phyloP scores from a whole-genome alignment of 2,888 invertebrate species.

The Hirtodrosophila confusa region DNA sequence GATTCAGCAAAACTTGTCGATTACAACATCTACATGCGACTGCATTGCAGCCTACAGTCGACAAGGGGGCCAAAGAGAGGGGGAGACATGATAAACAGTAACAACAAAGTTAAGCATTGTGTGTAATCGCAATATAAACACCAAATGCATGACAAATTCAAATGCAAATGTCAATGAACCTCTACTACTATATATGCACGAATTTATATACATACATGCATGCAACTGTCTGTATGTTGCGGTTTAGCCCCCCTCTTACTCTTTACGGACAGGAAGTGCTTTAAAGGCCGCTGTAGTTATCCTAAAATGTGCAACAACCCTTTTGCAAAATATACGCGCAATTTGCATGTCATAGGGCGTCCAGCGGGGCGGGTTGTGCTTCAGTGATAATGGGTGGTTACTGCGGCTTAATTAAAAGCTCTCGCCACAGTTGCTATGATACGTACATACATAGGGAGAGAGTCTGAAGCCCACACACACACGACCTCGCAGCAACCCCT shows the following conservation, averaged over 20 bases:
- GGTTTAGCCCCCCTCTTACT: background rate
- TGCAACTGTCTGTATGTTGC: slow-evolving; percentile 1
- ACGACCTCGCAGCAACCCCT: slow-evolving; percentile 34
- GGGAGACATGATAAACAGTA: slow-evolving; percentile 1
- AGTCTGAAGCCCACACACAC: slow-evolving; percentile 33
- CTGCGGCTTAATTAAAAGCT: slow-evolving; percentile 68
- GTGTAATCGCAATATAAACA: slow-evolving; percentile 47
- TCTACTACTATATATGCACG: background rate
- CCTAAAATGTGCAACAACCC: slow-evolving; percentile 53
- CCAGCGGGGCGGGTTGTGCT: slow-evolving; percentile 21
- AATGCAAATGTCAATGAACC: slow-evolving; percentile 57
- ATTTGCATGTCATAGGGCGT: slow-evolving; percentile 8
- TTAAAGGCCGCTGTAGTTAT: slow-evolving; percentile 41
- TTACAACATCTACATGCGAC: slow-evolving; percentile 27
- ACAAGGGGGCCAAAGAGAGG: background rate
- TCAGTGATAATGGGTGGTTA: slow-evolving; percentile 48
- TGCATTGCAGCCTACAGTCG: slow-evolving; percentile 31
- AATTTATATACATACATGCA: background rate
- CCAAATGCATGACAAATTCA: slow-evolving; percentile 35
- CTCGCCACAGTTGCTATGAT: slow-evolving; percentile 40
- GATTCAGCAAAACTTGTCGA: slow-evolving; percentile 52
- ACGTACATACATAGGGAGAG: background rate
- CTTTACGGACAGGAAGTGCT: slow-evolving; percentile 33
- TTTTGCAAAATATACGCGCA: slow-evolving; percentile 18
- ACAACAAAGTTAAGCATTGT: slow-evolving; percentile 21